Base-by-base conservation (phyloP, 2,797 vertebrate genomes). In the Siniperca scherzeri region DNA sequence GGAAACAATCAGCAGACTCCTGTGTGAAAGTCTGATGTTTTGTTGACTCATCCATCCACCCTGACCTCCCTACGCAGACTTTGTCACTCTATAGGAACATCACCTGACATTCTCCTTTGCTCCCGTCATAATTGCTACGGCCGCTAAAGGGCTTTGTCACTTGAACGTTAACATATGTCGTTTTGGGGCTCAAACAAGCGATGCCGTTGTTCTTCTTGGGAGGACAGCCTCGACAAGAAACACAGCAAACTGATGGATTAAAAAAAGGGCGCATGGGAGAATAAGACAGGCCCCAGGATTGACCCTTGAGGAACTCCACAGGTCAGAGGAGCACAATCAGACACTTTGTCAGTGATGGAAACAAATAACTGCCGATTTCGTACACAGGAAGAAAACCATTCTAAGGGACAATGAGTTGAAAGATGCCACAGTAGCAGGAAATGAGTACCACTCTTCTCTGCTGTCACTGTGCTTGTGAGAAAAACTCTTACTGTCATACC, bases 291-390 rank as follows among this genome's bases (percentile, higher is more conserved):
- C 21, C 57, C 75, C 9, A 56, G 55, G 25, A 42, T 30, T 74
- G 52, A 80, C 17, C 68, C 30, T 3, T 70, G 69, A 27, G 59
- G 73, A 76, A 71, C 69, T 25, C 55, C 72, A 56, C 52, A n/a
- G 36, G 9, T 62, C 14, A 55, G 44, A 46, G 7, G 7, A 57
- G 62, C 59, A 17, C 22, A 83, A 53, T 36, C 38, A 73, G 3
- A 75, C 30, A 64, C 61, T 76, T 57, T 13, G 7, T 72, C n/a
- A 67, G 65, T 1, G 2, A 50, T 64, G 4, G 22, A 80, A 83
- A 80, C 44, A 65, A 67, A 70, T 22, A 50, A 12, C 9, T 46
- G 25, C 14, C 17, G 4, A 70, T 46, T 38, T 59, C 2, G 55
- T 72, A 36, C 22, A n/a, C 7, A 40, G 62, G 30, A 59, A 74